Evolutionary conservation across 2,797 vertebrate species (phyloP).

Genomic region (Alauda arvensis): DNA sequence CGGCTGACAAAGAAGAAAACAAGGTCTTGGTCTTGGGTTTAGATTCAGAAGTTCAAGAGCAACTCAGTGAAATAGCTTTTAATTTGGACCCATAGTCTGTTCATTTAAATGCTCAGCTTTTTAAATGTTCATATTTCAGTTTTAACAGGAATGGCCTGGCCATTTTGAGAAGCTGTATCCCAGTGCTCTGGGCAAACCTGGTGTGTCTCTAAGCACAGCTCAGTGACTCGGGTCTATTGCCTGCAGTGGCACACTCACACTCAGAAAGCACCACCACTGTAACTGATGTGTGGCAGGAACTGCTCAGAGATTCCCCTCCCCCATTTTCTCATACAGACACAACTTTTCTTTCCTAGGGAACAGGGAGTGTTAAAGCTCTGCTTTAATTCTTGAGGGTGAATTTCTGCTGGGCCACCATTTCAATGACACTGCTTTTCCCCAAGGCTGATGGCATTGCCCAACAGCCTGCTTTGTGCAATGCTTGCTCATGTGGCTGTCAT

Average conservation of each 20-base stretch:
- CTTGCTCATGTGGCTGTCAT: not conserved
- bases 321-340: accelerated
- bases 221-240: accelerated
- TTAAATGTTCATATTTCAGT: not conserved
- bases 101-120: not conserved
- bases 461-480: accelerated
- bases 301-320: not conserved
- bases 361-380: not conserved
- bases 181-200: not conserved
- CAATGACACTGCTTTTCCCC: not conserved
- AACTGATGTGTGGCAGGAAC: not conserved
- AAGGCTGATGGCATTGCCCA: not conserved
- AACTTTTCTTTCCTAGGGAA: not conserved
- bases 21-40: not conserved
- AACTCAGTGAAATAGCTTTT: not conserved
- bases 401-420: not conserved
- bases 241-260: not conserved
- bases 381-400: not conserved
- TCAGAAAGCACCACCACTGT: accelerated
- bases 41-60: not conserved
- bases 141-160: not conserved
- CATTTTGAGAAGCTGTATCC: not conserved
- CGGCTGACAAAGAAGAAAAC: not conserved
- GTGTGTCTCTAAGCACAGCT: not conserved
- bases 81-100: not conserved